Percentiles rank a stretch among this genome's conserved stretches.
Conservation (phyloP, 2,797 vertebrate species). For the Onychomys arenicola region DNA sequence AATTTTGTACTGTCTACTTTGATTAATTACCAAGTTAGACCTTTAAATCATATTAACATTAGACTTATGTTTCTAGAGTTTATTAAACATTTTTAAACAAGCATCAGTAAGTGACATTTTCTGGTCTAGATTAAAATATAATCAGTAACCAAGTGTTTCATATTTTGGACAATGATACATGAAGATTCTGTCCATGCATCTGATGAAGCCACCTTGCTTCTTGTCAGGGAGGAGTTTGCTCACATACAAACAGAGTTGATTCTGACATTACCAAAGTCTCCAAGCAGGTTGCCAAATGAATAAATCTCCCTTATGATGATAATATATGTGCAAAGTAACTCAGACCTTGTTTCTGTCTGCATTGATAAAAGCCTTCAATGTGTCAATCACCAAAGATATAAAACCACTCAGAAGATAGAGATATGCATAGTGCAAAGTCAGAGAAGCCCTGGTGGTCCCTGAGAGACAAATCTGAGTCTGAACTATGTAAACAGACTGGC, state of each 20-base stretch:
- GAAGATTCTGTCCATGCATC: not conserved
- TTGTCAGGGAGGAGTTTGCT: not conserved
- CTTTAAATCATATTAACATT: constrained; percentile 25
- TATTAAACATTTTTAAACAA: not conserved
- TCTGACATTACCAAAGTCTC: not conserved
- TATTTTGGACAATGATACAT: not conserved
- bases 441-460: not conserved
- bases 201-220: not conserved
- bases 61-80: constrained; percentile 1
- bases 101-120: not conserved
- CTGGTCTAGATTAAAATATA: constrained; percentile 15
- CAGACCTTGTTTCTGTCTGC: not conserved
- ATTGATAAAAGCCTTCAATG: not conserved
- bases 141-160: not conserved
- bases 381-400: not conserved
- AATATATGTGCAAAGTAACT: not conserved
- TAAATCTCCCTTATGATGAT: not conserved
- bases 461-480: not conserved
- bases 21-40: not conserved
- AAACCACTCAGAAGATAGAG: not conserved
- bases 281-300: not conserved
- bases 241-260: not conserved
- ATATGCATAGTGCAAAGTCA: not conserved
- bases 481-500: not conserved
- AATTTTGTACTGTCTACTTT: not conserved